These are phyloP conservation scores for Peromyscus maniculatus DNA, from an alignment of 2,113 vertebrate species.

Conservation along the genomic window DNA sequence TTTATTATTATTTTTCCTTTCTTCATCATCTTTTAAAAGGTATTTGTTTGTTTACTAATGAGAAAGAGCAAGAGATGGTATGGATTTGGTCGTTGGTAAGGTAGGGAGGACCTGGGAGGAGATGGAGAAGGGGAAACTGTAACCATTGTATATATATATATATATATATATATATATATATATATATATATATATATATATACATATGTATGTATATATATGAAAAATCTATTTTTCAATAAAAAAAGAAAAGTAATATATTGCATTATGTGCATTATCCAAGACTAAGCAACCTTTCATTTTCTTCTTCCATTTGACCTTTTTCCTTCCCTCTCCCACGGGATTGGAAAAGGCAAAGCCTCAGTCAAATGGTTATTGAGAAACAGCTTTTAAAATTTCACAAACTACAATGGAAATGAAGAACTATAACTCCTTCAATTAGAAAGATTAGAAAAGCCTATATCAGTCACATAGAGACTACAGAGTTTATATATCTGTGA, in stretches of 20 bases:
- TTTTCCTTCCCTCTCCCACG: neutral
- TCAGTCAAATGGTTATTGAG: accelerated
- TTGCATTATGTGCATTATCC: neutral
- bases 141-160: too few relatives aligned
- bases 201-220: neutral
- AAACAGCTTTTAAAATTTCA: neutral
- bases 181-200: too few relatives aligned
- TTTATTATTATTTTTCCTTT: too few relatives aligned
- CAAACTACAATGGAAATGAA: neutral
- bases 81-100: neutral
- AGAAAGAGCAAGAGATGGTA: neutral
- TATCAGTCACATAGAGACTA: neutral
- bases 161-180: neutral
- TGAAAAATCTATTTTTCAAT: neutral
- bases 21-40: neutral
- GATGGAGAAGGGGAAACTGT: neutral
- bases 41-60: neutral
- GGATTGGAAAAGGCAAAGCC: neutral
- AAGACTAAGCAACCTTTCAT: neutral
- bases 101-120: neutral
- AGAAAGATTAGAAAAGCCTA: neutral
- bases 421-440: neutral
- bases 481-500: neutral
- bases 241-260: slow-evolving; percentile 5
- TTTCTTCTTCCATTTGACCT: neutral